Percentiles rank a stretch among this genome's conserved stretches.
Conservation (phyloP, 2,888 invertebrate genomes). For the Dicycla oo region DNA sequence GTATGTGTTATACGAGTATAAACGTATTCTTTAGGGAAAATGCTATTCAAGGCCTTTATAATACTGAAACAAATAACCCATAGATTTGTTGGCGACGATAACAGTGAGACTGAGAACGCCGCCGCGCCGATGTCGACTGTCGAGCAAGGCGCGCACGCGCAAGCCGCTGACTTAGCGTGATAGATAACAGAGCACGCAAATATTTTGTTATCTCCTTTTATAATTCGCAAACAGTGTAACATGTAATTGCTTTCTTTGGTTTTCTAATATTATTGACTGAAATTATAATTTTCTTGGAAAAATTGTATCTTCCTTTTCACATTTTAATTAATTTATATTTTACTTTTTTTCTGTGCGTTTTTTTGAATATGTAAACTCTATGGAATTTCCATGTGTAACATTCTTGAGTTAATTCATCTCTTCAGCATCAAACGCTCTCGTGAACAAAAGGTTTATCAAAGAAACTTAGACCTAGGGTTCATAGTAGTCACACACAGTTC, state of each 20-base stretch:
- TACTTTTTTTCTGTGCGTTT: no score
- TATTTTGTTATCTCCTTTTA: slow-evolving; percentile 69
- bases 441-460: not conserved
- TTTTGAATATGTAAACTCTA: no score
- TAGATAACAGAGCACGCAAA: slow-evolving; percentile 76
- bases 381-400: not conserved
- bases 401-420: not conserved
- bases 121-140: no score
- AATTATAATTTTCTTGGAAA: slow-evolving; percentile 20
- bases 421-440: not conserved
- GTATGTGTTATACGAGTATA: no score
- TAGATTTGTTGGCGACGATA: slow-evolving; percentile 54
- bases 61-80: slow-evolving; percentile 30
- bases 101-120: slow-evolving; percentile 46
- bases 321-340: no score
- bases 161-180: slow-evolving; percentile 69
- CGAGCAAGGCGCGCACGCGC: slow-evolving; percentile 68
- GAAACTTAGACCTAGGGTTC: not conserved
- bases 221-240: slow-evolving; percentile 59
- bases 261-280: slow-evolving; percentile 22
- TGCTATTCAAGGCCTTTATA: slow-evolving; percentile 14
- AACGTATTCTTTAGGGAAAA: not conserved
- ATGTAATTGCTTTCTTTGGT: slow-evolving; percentile 45
- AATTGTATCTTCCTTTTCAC: not conserved
- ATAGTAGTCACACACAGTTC: not conserved